Percentiles rank a stretch among this genome's conserved stretches.
Evolutionary conservation across 2,113 vertebrate genomes (phyloP).

Genomic region (Axis porcinus): DNA sequence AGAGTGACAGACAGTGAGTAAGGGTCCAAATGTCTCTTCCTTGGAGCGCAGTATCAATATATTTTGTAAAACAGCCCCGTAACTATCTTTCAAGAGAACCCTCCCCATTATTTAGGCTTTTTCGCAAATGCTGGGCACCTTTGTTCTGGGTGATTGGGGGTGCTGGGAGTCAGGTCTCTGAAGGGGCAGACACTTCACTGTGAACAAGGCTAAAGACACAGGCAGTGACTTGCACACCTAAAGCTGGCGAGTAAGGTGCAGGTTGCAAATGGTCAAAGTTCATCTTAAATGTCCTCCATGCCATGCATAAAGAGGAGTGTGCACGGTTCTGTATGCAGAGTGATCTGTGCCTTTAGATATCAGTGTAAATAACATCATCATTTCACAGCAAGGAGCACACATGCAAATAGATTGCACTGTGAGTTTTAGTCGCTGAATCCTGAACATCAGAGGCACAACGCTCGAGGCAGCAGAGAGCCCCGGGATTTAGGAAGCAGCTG

Average conservation of each 20-base stretch:
- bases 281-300: not conserved
- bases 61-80: not conserved
- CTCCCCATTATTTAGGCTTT: not conserved
- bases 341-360: not conserved
- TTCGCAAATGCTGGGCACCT: not conserved
- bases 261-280: not conserved
- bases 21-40: not conserved
- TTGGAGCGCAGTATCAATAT: not conserved
- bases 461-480: not conserved
- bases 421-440: not conserved
- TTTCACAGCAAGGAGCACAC: rapidly evolving
- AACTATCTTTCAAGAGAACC: not conserved
- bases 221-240: not conserved
- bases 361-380: rapidly evolving
- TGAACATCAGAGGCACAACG: not conserved
- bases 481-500: not conserved
- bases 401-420: not conserved
- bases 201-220: not conserved
- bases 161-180: not conserved
- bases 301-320: rapidly evolving
- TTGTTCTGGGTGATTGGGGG: not conserved
- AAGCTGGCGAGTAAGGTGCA: not conserved
- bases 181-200: not conserved
- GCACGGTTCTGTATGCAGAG: not conserved
- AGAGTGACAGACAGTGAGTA: not conserved